Evolutionary conservation across 2,113 vertebrate species (phyloP), one percentile per base, ranked within the genome.

Genomic region (Pterocles gutturalis): DNA sequence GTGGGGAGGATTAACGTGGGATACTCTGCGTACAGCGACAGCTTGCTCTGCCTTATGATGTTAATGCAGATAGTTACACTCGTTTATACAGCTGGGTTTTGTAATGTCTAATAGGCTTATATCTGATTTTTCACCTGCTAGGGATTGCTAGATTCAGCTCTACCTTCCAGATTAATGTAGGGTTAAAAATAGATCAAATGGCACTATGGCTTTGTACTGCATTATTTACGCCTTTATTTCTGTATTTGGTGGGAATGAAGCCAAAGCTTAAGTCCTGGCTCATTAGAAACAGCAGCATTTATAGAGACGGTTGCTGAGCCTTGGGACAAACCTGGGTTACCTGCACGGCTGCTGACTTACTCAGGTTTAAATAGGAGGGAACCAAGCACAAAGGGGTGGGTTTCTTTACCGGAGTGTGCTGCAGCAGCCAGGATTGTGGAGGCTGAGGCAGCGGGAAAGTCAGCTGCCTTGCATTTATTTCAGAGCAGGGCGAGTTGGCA

Each of bases 221-320:
- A 85, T 95, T 94, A 96, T 89, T 95, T 76, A 91, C 20, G 4
- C 33, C 62, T 91, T 95, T 83, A 61, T 90, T 89, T 97, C 90
- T 93, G 72, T 82, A 7, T 61, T 69, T 3, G 17, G 11, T 69
- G 62, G 89, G 87, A 82, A 34, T 0, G 46, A 41, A 49, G 89
- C 92, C 95, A 91, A 28, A 19, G 45, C 73, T 25, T n/a, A 8
- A 21, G 10, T 15, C 72, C 26, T 38, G 31, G 45, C 48, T 41
- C 61, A 0, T 17, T 5, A 24, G 65, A 69, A 87, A 19, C 36
- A 22, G 5, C 1, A 69, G 65, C 61, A 12, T 58, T 82, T 34
- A 17, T 5, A 25, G 57, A 9, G 31, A 8, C 1, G 1, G 57
- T 38, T 80, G 83, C 80, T 82, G 86, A 93, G 77, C 81, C 69